Percentiles rank a stretch among this genome's conserved stretches.
Evolutionary conservation across 2,888 invertebrate species (phyloP).

Genomic region (Macrophya alboannulata): DNA sequence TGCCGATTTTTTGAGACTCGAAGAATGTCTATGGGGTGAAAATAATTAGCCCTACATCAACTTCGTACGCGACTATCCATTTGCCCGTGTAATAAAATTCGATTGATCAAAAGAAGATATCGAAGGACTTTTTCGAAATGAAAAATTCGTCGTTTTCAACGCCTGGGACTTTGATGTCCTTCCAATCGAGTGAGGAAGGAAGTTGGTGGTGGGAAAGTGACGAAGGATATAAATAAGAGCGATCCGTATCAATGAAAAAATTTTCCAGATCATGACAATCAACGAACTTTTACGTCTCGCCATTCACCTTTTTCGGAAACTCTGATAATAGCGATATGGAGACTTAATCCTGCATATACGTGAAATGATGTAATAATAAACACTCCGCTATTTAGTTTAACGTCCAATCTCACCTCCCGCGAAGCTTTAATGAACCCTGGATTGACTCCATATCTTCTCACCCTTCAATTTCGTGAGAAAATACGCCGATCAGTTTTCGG

Average conservation of each 20-base stretch:
- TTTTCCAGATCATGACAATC: conserved; percentile 1
- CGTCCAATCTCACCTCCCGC: conserved; percentile 39
- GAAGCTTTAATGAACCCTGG: background rate
- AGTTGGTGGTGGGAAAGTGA: background rate
- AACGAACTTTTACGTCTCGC: background rate
- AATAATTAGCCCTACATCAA: background rate
- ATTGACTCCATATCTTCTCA: background rate
- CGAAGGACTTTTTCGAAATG: background rate
- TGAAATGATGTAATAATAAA: conserved; percentile 13
- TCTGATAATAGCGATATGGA: background rate
- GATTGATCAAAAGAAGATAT: background rate
- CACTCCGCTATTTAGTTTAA: conserved; percentile 16
- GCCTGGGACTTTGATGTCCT: conserved; percentile 17
- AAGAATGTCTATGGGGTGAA: background rate
- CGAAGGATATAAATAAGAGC: background rate
- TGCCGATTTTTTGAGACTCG: background rate
- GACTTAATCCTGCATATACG: background rate
- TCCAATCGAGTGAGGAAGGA: background rate
- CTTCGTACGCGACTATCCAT: background rate
- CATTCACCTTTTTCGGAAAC: background rate
- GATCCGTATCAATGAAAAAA: conserved; percentile 24
- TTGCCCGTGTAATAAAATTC: background rate
- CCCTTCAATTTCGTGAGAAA: background rate
- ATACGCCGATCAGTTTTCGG: background rate
- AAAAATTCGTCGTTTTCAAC: conserved; percentile 1